A percentile compares a stretch with the other conserved stretches of the same genome.
Evolutionary conservation across 1,140 invertebrate genomes (phyloP).

Genomic region (Daktulosphaira vitifoliae): DNA sequence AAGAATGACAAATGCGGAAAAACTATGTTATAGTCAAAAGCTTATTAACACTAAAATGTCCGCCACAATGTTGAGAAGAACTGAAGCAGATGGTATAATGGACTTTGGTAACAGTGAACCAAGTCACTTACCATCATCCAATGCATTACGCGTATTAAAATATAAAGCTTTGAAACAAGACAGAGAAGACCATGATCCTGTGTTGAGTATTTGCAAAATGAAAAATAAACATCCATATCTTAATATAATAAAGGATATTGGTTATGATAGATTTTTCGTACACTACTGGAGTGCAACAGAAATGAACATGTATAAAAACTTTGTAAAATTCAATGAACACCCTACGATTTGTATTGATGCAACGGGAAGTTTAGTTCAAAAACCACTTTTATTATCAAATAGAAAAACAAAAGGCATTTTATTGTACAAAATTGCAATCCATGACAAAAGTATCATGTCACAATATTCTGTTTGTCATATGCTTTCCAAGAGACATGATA

Average conservation of each 20-base stretch:
- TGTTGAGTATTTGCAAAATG: neutral
- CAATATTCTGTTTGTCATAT: neutral
- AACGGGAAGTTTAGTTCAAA: neutral
- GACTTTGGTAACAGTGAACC: neutral
- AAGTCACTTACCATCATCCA: neutral
- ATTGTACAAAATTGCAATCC: neutral
- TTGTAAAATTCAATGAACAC: neutral
- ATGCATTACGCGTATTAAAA: neutral
- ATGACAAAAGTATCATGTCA: neutral
- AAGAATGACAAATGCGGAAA: neutral
- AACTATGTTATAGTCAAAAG: neutral
- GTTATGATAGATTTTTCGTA: neutral
- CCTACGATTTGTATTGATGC: neutral
- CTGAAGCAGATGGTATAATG: constrained; percentile 1
- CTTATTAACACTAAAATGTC: neutral
- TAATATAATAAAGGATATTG: neutral
- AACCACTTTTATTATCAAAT: neutral
- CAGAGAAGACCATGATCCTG: neutral
- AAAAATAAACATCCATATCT: neutral
- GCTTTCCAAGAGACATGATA: neutral
- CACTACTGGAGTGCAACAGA: neutral
- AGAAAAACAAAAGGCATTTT: neutral
- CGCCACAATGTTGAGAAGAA: neutral
- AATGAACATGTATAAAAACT: neutral
- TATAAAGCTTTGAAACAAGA: neutral